Evolutionary conservation across 2,888 invertebrate species (phyloP), one percentile per base, ranked within the genome.

Genomic region (Baronia brevicornis): DNA sequence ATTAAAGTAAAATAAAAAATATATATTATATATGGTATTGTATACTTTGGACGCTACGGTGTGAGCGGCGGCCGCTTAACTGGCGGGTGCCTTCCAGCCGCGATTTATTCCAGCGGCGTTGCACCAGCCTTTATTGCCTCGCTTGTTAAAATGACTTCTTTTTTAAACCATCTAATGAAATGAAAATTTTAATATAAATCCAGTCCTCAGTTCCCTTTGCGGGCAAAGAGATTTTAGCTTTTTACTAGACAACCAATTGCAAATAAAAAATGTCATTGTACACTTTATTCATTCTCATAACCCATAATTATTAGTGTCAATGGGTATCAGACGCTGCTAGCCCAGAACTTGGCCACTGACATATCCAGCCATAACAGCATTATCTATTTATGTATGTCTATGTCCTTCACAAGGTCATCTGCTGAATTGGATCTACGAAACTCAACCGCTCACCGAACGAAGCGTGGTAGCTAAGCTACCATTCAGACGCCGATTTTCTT

Each of bases 51-150:
- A 59, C 57, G 36, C 27, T 39, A 46, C 58, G 47, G 52, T 74
- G 66, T 67, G 53, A 69, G 28, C 33, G 40, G 32, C 40, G 38
- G 59, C 46, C 55, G 32, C 33, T 55, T 55, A 56, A 68, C 53
- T 43, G 46, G 45, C 48, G 39, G 50, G 41, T 30, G 50, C 42
- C 46, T 42, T 33, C 48, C 27, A 40, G 53, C 49, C 51, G 52
- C 63, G 70, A 78, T 79, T 79, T 79, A 77, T 78, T 68, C 66
- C 46, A 65, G 57, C 56, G 49, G 43, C 51, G 52, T 39, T 61
- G 63, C 60, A 64, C 46, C 51, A 47, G 54, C 68, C 58, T 65
- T 70, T 70, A 72, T 70, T 66, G 67, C 67, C 25, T 37, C 46
- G 62, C 70, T 74, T 71, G 71, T 68, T 74, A 70, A 63, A 69